Base-by-base conservation (phyloP, 2,113 vertebrate species). In the Ancistrus triradiatus region DNA sequence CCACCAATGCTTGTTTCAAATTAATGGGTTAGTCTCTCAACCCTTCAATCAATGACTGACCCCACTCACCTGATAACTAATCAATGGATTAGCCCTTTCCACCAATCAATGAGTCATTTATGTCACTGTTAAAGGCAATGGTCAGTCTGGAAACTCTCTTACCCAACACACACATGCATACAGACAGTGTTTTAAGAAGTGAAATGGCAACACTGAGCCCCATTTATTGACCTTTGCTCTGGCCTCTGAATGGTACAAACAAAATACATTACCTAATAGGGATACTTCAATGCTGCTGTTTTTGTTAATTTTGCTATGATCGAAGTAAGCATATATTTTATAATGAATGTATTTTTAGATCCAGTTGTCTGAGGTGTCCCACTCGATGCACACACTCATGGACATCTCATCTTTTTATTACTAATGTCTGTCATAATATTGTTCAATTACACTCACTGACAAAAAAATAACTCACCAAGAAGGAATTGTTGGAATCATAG, bases 31-130 rank as follows among this genome's bases (percentile, higher is more conserved):
- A 58, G 52, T 66, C 55, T 44, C 56, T n/a, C n/a, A n/a, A n/a
- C n/a, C n/a, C n/a, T n/a, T 19, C 38, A 46, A 64, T 37, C 35
- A 37, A 37, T 37, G 35, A 13, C 14, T 37, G 35, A 37, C 35
- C 35, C 14, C 35, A 37, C 35, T 11, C 35, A 11, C 35, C 35
- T 13, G 9, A 37, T 37, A 37, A 8, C 35, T 59, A 59, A 68
- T 74, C 63, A 70, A 59, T 70, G 48, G 47, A 49, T 49, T 71
- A 59, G 47, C 56, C 63, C 17, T 14, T 61, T 64, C 51, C 8
- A 43, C 40, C 43, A 63, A 68, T 71, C 73, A 60, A 68, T 71
- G 44, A 63, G 53, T 63, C 68, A 66, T 59, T 67, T 49, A 49
- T 17, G 6, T 58, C 3, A 48, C 48, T 8, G 47, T 59, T 59